Evolutionary conservation across 2,797 vertebrate genomes (phyloP), one percentile per base, ranked within the genome.

Genomic region (Mormyrus hasselquistii): DNA sequence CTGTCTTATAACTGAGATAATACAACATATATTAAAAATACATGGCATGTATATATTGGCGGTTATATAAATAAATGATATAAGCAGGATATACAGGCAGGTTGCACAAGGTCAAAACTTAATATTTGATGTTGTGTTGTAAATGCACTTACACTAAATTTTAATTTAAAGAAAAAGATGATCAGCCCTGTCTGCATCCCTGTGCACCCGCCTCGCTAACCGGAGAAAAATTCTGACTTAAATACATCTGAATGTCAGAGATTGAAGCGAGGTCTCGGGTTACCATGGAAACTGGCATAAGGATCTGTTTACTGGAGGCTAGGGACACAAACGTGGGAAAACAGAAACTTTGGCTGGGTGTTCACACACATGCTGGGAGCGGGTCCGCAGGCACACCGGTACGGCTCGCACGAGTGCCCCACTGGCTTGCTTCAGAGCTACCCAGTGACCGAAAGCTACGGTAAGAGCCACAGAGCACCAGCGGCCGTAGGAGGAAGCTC

Each of bases 371-470:
- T n/a, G 82, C 55, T 62, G 65, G 91, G 93, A 91, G 91, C 91
- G 93, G 93, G 93, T 93, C 93, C 91, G 92, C 93, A 90, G 88
- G 92, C 93, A 90, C 89, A 73, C 87, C 53, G 29, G 44, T 87
- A 89, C 57, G 29, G 57, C 55, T 22, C 65, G 76, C 29, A 57
- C 34, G 14, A 29, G 86, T 22, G 22, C n/a, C 34, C 47, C 87
- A 0, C 82, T 92, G 93, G 94, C 93, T 91, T 91, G 89, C 91
- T 89, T 93, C 91, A 52, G 62, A 88, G 52, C 9, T 44, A 84
- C 9, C 16, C 83, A n/a, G 44, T 3, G 25, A 38, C 57, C 4
- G 92, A 91, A 93, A 93, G 44, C 14, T 29, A 25, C 22, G 2
- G 93, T 90, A 92, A 93, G 90, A 92, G 57, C 44, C 79, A 83